Evolutionary conservation across 1,140 invertebrate species (phyloP).

Genomic region (Sycophaga agraensis): DNA sequence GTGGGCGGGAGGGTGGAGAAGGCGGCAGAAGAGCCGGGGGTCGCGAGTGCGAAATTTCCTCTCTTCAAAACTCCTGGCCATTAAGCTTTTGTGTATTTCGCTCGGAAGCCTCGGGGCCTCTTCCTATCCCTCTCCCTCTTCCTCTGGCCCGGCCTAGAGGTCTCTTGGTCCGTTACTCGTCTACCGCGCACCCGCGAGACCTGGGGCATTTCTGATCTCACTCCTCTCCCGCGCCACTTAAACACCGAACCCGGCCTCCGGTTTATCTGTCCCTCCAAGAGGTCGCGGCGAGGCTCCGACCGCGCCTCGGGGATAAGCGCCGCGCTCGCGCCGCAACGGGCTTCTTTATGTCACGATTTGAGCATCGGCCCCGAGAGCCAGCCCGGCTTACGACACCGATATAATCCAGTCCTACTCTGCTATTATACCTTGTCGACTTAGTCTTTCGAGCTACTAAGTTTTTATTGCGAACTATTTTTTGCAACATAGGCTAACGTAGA

Average conservation of each 20-base stretch:
- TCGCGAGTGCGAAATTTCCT: constrained; percentile 20
- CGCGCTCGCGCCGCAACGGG: neutral
- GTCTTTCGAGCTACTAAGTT: no score
- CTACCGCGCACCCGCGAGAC: no score
- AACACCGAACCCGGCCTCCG: constrained; percentile 22
- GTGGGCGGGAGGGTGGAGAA: no score
- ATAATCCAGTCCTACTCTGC: no score
- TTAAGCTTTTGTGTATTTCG: constrained; percentile 30
- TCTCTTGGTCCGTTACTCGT: no score
- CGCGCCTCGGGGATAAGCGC: neutral
- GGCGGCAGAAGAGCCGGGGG: neutral
- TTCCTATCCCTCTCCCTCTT: constrained; percentile 10
- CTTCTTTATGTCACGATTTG: constrained; percentile 19
- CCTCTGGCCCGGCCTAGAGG: no score
- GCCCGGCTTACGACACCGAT: no score
- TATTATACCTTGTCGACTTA: no score
- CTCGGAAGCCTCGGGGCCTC: constrained; percentile 4
- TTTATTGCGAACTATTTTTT: no score
- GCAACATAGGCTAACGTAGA: no score
- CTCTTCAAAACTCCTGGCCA: constrained; percentile 30
- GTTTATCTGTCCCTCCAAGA: constrained; percentile 31
- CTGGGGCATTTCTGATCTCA: constrained; percentile 26
- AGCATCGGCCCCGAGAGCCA: no score
- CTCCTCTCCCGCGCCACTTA: constrained; percentile 29
- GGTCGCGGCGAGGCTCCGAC: no score